phyloP scores from a whole-genome alignment of 2,113 vertebrate species.

The Casuarius casuarius region DNA sequence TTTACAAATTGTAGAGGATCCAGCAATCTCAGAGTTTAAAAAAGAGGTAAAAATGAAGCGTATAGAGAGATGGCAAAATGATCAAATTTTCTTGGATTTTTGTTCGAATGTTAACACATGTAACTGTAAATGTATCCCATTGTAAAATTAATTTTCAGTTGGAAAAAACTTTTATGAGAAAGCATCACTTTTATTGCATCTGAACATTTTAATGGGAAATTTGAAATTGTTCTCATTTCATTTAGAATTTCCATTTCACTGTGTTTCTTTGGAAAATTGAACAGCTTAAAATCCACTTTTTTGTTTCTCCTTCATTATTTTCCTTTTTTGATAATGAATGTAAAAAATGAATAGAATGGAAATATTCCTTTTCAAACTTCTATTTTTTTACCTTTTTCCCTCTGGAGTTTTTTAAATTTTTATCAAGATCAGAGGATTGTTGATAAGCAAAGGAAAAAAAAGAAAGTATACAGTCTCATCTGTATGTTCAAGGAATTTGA shows the following conservation, averaged over 20 bases:
- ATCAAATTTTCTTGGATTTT: not conserved
- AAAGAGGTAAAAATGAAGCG: not conserved
- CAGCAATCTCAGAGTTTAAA: not conserved
- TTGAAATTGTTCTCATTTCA: not conserved
- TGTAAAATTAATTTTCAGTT: not conserved
- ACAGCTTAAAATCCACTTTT: not conserved
- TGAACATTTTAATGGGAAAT: not conserved
- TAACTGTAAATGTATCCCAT: not conserved
- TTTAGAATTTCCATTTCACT: not conserved
- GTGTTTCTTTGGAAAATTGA: not conserved
- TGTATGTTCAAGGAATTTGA: not conserved
- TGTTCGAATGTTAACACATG: not conserved
- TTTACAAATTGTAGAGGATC: not conserved
- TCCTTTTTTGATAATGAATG: not conserved
- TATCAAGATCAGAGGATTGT: not conserved
- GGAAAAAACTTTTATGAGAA: not conserved
- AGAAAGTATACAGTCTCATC: not conserved
- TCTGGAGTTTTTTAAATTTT: not conserved
- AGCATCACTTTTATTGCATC: not conserved
- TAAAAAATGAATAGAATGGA: not conserved
- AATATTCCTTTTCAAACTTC: not conserved
- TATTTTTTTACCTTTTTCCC: not conserved
- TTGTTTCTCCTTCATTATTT: not conserved
- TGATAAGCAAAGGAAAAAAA: not conserved
- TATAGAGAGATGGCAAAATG: not conserved